Conservation (phyloP, 2,113 vertebrate genomes). For the Paracanthobrama guichenoti region DNA sequence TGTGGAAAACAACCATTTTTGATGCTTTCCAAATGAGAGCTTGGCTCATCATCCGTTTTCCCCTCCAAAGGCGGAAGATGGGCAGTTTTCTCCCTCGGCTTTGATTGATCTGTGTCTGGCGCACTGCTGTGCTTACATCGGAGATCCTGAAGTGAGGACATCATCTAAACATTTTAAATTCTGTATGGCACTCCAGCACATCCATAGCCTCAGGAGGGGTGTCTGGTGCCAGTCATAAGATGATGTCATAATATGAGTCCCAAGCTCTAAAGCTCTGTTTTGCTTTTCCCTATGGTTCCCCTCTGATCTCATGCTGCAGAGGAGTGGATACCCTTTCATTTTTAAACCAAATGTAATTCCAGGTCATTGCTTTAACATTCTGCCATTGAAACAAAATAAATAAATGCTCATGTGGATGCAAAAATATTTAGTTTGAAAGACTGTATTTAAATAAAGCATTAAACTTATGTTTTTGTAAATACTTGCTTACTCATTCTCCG, state of each 20-base stretch:
- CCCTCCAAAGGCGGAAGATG: slow-evolving; percentile 37
- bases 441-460: no score
- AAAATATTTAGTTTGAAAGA: no score
- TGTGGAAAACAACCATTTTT: slow-evolving; percentile 30
- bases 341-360: slow-evolving; percentile 63
- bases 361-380: slow-evolving; percentile 58
- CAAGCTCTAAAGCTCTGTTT: slow-evolving; percentile 41
- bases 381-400: slow-evolving; percentile 52
- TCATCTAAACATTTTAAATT: slow-evolving; percentile 48
- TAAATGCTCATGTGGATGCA: slow-evolving; percentile 38
- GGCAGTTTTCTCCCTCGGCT: slow-evolving; percentile 49
- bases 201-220: slow-evolving; percentile 52
- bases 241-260: slow-evolving; percentile 50
- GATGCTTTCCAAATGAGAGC: slow-evolving; percentile 38
- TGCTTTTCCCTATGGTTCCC: slow-evolving; percentile 12
- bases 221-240: slow-evolving; percentile 52
- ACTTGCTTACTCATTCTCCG: no score
- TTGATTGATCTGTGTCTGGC: slow-evolving; percentile 53
- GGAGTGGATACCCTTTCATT: slow-evolving; percentile 57
- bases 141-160: slow-evolving; percentile 40
- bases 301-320: slow-evolving; percentile 15
- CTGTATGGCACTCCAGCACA: slow-evolving; percentile 47
- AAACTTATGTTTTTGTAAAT: no score
- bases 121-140: slow-evolving; percentile 49
- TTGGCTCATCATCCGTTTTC: slow-evolving; percentile 49